Conservation (phyloP, 1,140 invertebrate species). For the Lepidotrigona ventralis region DNA sequence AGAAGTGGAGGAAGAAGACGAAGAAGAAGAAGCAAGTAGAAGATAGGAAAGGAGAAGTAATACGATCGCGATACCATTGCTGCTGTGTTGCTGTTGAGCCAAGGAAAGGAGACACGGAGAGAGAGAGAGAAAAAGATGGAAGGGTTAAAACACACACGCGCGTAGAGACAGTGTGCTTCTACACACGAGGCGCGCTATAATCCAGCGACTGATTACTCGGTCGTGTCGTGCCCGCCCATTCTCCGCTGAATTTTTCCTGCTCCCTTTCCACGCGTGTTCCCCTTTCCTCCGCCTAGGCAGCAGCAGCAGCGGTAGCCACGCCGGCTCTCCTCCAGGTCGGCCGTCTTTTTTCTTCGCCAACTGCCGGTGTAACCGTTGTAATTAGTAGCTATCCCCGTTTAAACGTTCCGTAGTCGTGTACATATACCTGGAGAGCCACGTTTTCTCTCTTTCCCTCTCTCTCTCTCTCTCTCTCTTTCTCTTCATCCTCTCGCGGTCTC, state of each 20-base stretch:
- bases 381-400: constrained; percentile 68
- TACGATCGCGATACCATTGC: background rate
- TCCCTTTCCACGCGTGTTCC: constrained; percentile 51
- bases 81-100: background rate
- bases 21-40: background rate
- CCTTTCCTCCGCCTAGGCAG: constrained; percentile 10
- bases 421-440: constrained; percentile 30
- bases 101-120: background rate
- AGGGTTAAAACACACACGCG: background rate
- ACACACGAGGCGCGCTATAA: constrained; percentile 50
- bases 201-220: constrained; percentile 63
- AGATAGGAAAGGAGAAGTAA: constrained; percentile 23
- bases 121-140: background rate
- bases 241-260: constrained; percentile 65
- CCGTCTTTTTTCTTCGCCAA: constrained; percentile 57
- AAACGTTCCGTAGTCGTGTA: constrained; percentile 55
- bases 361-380: constrained; percentile 65
- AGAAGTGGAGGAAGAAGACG: background rate
- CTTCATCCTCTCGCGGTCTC: too few relatives aligned
- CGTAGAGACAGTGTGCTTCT: background rate
- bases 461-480: background rate
- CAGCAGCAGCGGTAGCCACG: background rate
- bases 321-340: constrained; percentile 32
- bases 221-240: constrained; percentile 62
- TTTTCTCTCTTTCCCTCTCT: background rate